Base-by-base conservation (phyloP, 2,888 invertebrate genomes). In the Papilio protenor region DNA sequence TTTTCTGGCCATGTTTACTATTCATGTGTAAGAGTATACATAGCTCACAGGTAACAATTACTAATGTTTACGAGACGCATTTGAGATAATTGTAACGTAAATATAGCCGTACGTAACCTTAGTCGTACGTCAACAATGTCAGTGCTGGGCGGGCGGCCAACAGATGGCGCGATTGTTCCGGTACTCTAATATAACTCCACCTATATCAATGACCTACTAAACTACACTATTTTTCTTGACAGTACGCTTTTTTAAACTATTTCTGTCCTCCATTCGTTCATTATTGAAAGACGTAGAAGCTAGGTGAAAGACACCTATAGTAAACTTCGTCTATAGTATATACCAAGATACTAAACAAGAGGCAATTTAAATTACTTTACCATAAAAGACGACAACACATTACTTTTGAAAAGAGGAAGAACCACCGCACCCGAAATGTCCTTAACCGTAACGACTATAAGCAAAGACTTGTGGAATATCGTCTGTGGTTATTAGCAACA, bases 141-240 rank as follows among this genome's bases (percentile, higher is more conserved):
- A 45, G 61, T 88, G 88, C 88, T 91, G 89, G 93, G 93, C 93
- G 87, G 81, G 78, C 80, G 80, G 92, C 93, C 93, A 93, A 91
- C 91, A 92, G 90, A 92, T 91, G 92, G 87, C 84, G 86, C 87
- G 87, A 88, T 87, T 85, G 86, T 87, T 87, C 85, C 85, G 70
- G 57, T 73, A 59, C 69, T 59, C 59, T 57, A 77, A 64, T 73
- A 64, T 55, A 77, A 64, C 61, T 59, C 45, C 52, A 69, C 40
- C 52, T 45, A 76, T 76, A 76, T 76, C 72, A 72, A 52, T 72
- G 77, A 77, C 77, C 73, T 73, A 66, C 55, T 55, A 73, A 76
- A 59, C 59, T 45, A 61, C 8, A 73, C 59, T 12, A 45, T 59
- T 57, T 72, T 72, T 72, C 27, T 52, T 33, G 11, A 11, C n/a